Conservation (phyloP, 1,140 invertebrate species). For the Ips typographus region DNA sequence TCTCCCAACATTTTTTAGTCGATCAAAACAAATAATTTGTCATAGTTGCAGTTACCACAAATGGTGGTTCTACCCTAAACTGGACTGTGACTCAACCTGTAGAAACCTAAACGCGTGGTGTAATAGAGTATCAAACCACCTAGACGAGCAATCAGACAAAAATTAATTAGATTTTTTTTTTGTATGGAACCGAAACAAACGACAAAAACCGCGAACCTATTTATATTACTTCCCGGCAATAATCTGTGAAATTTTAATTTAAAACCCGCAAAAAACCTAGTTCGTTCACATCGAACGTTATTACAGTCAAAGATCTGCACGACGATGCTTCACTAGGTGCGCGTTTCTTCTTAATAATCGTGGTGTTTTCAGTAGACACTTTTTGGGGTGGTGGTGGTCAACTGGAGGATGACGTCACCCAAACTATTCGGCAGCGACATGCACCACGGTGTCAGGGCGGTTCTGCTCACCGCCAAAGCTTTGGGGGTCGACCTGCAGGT, state of each 20-base stretch:
- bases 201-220: neutral
- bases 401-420: conserved; percentile 34
- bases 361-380: neutral
- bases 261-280: conserved; percentile 3
- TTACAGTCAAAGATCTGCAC: conserved; percentile 14
- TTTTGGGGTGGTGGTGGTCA: neutral
- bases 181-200: neutral
- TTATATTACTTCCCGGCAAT: neutral
- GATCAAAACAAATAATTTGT: no score
- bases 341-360: neutral
- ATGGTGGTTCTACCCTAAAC: neutral
- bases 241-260: conserved; percentile 2
- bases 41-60: neutral
- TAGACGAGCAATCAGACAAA: no score
- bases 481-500: conserved; percentile 60
- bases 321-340: conserved; percentile 14
- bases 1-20: no score
- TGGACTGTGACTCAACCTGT: neutral
- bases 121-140: no score
- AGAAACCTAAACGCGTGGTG: no score
- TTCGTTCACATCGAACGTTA: conserved; percentile 14
- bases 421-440: conserved; percentile 48
- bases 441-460: conserved; percentile 50
- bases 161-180: neutral
- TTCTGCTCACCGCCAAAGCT: conserved; percentile 35